phyloP scores from a whole-genome alignment of 64 coral and sea anemone species.

The Pocillopora verrucosa region DNA sequence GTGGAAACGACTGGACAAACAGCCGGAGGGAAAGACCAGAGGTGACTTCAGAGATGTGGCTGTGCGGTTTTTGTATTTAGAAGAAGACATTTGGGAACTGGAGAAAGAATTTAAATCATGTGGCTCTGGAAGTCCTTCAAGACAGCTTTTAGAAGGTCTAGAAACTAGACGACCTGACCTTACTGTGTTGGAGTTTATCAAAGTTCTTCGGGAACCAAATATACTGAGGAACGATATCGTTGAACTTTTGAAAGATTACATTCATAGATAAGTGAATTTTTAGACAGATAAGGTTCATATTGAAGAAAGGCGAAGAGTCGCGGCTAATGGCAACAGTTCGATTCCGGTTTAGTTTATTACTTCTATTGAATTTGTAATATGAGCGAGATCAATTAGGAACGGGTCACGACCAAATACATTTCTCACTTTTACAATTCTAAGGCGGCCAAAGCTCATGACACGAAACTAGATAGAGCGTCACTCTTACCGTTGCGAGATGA shows the following conservation, averaged over 20 bases:
- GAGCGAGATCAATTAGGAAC: no score
- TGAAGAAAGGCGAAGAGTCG: no score
- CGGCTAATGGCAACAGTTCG: no score
- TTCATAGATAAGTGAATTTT: not conserved
- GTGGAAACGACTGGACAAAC: conserved; percentile 14
- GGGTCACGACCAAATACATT: no score
- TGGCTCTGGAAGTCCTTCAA: conserved; percentile 4
- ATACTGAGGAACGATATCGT: conserved; percentile 3
- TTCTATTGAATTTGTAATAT: no score
- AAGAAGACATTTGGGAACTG: conserved; percentile 15
- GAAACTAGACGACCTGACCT: not conserved
- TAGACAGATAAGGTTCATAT: not conserved
- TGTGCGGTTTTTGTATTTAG: not conserved
- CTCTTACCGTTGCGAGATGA: no score
- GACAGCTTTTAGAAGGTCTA: not conserved
- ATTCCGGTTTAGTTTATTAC: no score
- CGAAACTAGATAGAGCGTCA: no score
- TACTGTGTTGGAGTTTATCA: not conserved
- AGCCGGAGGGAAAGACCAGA: not conserved
- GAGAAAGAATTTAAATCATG: conserved; percentile 4
- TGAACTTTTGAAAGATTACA: not conserved
- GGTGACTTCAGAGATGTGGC: conserved; percentile 12
- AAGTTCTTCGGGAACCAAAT: not conserved
- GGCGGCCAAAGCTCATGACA: no score
- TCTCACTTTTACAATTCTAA: no score